Base-by-base conservation (phyloP, 2,888 invertebrate genomes). In the Acanthoscelides obtectus region DNA sequence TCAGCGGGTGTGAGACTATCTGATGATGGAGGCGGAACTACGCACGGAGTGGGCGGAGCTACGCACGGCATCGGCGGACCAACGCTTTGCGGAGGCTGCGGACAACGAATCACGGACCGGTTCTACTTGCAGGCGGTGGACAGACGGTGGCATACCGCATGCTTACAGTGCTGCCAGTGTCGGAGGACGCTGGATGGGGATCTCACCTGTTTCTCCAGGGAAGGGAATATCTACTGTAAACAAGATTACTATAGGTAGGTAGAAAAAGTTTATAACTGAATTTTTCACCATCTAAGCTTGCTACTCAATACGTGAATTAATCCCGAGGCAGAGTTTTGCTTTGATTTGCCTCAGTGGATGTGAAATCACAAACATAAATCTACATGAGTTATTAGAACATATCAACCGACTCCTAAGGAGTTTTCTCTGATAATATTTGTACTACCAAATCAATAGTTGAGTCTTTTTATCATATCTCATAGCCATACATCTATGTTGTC, bases 141-240 rank as follows among this genome's bases (percentile, higher is more conserved):
- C 86, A 90, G 95, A 82, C 91, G 94, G 85, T 98, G 97, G 97
- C 97, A 98, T 85, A 93, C 94, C 68, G 90, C 94, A 72, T 98
- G 97, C 84, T 89, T 98, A 63, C 92, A 94, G 83, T 98, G 97
- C 86, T 94, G 92, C 83, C 94, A 96, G 84, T 98, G 98, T 86
- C 91, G 94, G 81, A 91, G 93, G 86, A 92, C 94, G 3, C 89
- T 98, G 78, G 97, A 97, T 85, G 92, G 95, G 0, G 96, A 97
- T 85, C 91, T 93, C 83, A 93, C 97, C 78, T 98, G 97, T 87
- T 98, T 96, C 86, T 93, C 95, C 77, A 90, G 95, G 78, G 96
- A 97, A 85, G 96, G 95, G 81, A 94, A 94, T 84, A 97, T 97
- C 81, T 97, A 95, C 87, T 98, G 98, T 90, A 97, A 96, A 88